Base-by-base conservation (phyloP, 1,140 invertebrate genomes). In the Amyelois transitella region DNA sequence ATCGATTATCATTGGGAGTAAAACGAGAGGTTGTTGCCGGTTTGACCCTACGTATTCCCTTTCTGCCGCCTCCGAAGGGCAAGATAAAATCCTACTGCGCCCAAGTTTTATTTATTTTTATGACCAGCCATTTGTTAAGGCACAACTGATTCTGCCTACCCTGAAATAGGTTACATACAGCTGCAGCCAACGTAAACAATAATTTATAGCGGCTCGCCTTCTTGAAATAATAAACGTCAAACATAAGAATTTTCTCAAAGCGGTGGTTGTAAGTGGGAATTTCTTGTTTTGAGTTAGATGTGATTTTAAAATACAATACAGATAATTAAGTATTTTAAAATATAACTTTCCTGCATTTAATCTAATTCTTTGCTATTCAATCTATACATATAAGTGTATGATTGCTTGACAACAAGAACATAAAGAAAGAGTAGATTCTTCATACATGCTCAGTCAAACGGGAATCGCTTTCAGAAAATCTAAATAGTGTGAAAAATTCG, bases 101-200 rank as follows among this genome's bases (percentile, higher is more conserved):
- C 61, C 55, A 60, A 67, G 60, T 66, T 72, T 72, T 72, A 68
- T 72, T 72, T 72, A 71, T 71, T 71, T 70, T 71, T 71, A 71
- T 63, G 55, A 56, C 60, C 61, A 6, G 18, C 62, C 65, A 68
- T 71, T 68, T 65, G 62, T 71, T 67, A 67, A 67, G 58, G 68
- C 60, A 50, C 65, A 68, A 57, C 69, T 63, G 65, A 65, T 61
- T 65, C 49, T 47, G 21, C 38, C 44, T 51, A 43, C 21, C 45
- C 48, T 56, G 45, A 32, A 50, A 28, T 44, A 10, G 2, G 22
- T 19, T 45, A 38, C 14, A 19, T 55, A 51, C 24, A 38, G 25
- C 10, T 44, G 18, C 8, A 18, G 44, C 18, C 14, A 19, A 44
- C 14, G 18, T 18, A 6, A 18, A n/a, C 7, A 18, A 44, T 44